Conservation (phyloP, 2,113 vertebrate genomes). For the Smithornis capensis region DNA sequence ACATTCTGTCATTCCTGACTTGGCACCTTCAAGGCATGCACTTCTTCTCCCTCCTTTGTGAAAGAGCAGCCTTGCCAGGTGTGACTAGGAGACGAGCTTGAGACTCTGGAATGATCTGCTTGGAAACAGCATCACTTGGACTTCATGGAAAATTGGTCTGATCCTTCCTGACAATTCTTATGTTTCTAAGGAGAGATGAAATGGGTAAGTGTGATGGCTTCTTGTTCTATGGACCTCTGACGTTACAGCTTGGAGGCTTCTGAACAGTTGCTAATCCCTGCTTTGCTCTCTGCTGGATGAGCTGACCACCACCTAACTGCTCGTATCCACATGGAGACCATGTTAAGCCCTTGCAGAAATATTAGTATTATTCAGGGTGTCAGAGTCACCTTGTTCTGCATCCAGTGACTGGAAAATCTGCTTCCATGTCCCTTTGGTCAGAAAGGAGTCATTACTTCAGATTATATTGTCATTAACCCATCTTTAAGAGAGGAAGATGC, state of each 20-base stretch:
- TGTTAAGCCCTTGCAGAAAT: background rate
- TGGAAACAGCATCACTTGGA: background rate
- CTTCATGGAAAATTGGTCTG: background rate
- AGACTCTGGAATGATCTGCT: background rate
- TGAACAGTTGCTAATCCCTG: background rate
- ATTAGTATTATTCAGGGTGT: background rate
- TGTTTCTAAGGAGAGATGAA: background rate
- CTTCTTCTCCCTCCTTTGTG: background rate
- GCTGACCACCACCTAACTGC: background rate
- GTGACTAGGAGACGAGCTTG: background rate
- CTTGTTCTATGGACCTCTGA: background rate
- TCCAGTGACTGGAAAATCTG: background rate
- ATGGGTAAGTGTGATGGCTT: accelerated
- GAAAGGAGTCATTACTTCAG: background rate
- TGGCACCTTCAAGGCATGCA: background rate
- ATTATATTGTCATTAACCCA: background rate
- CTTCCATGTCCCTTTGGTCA: background rate
- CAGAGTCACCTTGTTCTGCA: background rate
- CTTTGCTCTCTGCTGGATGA: background rate
- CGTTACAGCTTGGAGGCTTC: background rate
- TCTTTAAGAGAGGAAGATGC: background rate
- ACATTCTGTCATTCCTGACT: background rate
- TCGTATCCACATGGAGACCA: background rate
- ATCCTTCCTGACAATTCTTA: background rate
- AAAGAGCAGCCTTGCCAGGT: background rate